phyloP scores from a whole-genome alignment of 2,113 vertebrate species.

The Oriolus oriolus region DNA sequence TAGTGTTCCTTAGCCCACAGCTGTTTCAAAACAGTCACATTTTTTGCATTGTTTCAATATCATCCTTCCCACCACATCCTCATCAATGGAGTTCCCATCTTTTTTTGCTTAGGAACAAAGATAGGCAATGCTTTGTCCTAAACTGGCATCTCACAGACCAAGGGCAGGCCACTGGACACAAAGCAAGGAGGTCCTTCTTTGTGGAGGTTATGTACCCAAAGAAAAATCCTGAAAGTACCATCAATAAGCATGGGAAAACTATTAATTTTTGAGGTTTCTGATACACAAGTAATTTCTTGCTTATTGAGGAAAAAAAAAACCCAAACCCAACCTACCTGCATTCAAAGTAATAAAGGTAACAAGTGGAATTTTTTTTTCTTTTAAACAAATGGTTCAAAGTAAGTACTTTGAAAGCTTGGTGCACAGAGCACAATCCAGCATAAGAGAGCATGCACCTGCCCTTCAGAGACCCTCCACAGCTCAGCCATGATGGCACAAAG shows the following conservation, averaged over 20 bases:
- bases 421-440: fast-evolving
- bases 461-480: background rate
- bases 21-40: background rate
- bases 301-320: background rate
- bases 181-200: background rate
- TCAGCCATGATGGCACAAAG: background rate
- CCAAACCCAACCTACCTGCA: background rate
- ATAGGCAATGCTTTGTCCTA: background rate
- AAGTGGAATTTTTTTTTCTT: background rate
- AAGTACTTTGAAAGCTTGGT: background rate
- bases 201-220: background rate
- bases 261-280: background rate
- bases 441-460: fast-evolving
- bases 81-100: background rate
- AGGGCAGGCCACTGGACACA: background rate
- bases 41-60: slow-evolving; percentile 19
- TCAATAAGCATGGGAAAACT: background rate
- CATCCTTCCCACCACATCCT: background rate
- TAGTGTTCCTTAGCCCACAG: background rate
- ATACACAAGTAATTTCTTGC: background rate
- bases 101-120: background rate
- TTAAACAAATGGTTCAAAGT: background rate
- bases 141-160: background rate
- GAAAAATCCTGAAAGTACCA: background rate
- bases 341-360: background rate